Base-by-base conservation (phyloP, 2,797 vertebrate species). In the Gymnothorax javanicus region DNA sequence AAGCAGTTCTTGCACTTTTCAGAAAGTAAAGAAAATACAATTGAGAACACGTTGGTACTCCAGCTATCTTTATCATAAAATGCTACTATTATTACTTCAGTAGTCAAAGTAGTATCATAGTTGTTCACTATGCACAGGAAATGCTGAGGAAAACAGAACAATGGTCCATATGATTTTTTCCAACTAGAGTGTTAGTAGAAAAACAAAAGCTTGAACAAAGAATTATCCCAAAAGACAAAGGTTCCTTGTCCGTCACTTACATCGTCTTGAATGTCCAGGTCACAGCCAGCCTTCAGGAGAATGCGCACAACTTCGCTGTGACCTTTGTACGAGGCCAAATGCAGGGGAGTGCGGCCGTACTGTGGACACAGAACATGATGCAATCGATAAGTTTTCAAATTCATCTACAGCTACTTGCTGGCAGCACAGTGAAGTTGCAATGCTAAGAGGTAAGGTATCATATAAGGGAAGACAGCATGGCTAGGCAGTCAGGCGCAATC, bases 231-330 rank as follows among this genome's bases (percentile, higher is more conserved):
- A 23, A 11, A 23, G 12, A 3, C n/a, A 23, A 43, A 58, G n/a
- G 54, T 25, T 56, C 3, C 58, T 6, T 17, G 59, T 23, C 27
- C 33, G 75, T 8, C 95, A 97, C 98, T 98, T 95, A 99, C 98
- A 87, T 99, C 98, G 90, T 99, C 98, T 91, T 99, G 97, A 93
- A 99, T 95, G 93, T 99, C 96, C 89, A 99, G 94, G 91, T 99
- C 97, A 58, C 98, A 99, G 91, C 97, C 97, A 25, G 98, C 98
- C 93, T 97, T 99, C 93, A 99, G 94, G 91, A 99, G 96, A 93
- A 99, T 94, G 87, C 95, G 97, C 86, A 99, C 97, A 57, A 99
- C 97, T 25, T 96, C 96, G 60, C 96, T 94, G 92, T 99, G 98
- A 91, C 97, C 97, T 93, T 97, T 99, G 94, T 99, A 95, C 88